Base-by-base conservation (phyloP, 2,797 vertebrate species). In the Onychomys leucogaster region DNA sequence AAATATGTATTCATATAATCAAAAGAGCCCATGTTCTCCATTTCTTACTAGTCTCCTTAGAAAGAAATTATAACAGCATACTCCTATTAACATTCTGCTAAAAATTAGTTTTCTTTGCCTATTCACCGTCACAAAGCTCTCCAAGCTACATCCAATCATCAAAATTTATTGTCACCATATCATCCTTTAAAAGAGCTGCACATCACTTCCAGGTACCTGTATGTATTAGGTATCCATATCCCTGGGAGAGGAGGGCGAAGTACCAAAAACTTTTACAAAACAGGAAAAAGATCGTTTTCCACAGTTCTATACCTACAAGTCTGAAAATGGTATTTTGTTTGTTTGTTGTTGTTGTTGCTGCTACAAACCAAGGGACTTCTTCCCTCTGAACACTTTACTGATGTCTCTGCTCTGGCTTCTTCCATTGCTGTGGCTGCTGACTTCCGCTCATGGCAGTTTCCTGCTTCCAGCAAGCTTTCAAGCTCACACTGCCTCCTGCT, bases 371-470 rank as follows among this genome's bases (percentile, higher is more conserved):
- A 14, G 34, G 25, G 12, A 29, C 21, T 3, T 5, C 8, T 7
- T 80, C 13, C 7, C 37, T 77, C 2, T 25, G 27, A 16, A 37
- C 8, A 10, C n/a, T 89, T 59, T 32, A 80, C 7, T 1, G 14
- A 46, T n/a, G 9, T 52, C 29, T 7, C 19, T 13, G 0, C 32
- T 81, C 34, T 5, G 59, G 49, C 14, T 34, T 2, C 14, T 80
- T 77, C 16, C 34, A 46, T 59, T 65, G 19, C 17, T 46, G 63
- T 0, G 37, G 7, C 6, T 34, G 12, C 8, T 27, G 2, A 6
- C 34, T 29, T 71, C 49, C 1, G 0, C 16, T 59, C 8, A 16
- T 61, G 77, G 2, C 0, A 3, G 16, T 19, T 4, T 4, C 4
- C 4, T 75, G 43, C 59, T 4, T 78, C 12, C 2, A 34, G 17